Percentiles rank a stretch among this genome's conserved stretches.
These are phyloP conservation scores for Mellilla xanthometata DNA, from an alignment of 2,888 invertebrate genomes.

Conservation along the genomic window DNA sequence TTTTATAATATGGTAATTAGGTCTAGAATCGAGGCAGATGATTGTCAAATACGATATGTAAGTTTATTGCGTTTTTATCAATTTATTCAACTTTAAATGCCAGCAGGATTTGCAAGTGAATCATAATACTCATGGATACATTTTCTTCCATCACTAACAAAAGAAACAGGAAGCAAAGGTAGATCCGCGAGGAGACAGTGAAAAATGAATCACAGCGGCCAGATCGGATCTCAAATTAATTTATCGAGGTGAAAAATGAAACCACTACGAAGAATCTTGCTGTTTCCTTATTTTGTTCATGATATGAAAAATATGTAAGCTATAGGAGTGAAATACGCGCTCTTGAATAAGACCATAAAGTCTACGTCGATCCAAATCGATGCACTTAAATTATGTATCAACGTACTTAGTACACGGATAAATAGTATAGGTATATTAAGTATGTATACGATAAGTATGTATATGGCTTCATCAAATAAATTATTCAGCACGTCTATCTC, in stretches of 20 bases:
- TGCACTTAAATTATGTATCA: too few species aligned
- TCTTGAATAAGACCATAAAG: too few species aligned
- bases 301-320: background rate
- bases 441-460: too few species aligned
- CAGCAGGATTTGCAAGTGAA: constrained; percentile 3
- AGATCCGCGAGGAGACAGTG: constrained; percentile 25
- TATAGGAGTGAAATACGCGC: too few species aligned
- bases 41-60: background rate
- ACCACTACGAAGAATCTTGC: background rate
- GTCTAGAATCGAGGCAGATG: background rate
- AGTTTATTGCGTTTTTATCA: background rate
- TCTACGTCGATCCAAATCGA: too few species aligned
- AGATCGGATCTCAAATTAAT: constrained; percentile 22
- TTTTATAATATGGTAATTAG: constrained; percentile 17
- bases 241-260: constrained; percentile 16
- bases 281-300: constrained; percentile 1
- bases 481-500: too few species aligned
- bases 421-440: too few species aligned
- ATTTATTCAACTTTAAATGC: background rate
- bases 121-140: constrained; percentile 8
- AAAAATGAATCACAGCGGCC: constrained; percentile 21
- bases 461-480: too few species aligned
- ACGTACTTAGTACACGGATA: too few species aligned
- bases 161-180: constrained; percentile 16
- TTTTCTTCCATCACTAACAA: constrained; percentile 8